These are phyloP conservation scores for Arizona elegans DNA, from an alignment of 2,113 vertebrate species.

Conservation along the genomic window DNA sequence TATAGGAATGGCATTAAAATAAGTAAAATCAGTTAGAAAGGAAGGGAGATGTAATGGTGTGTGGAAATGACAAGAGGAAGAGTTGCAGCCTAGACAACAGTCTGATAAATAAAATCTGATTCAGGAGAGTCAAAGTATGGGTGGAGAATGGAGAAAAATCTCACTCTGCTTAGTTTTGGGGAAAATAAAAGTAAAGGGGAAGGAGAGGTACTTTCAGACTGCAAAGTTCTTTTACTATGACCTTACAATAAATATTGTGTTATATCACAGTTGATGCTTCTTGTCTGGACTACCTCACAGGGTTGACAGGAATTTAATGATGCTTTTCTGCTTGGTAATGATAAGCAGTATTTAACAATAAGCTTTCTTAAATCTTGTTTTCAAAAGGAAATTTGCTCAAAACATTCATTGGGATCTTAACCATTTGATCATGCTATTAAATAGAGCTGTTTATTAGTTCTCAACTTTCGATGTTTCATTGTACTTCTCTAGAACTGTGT, in stretches of 20 bases:
- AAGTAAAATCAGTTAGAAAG: neutral
- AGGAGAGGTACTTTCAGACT: neutral
- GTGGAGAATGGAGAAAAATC: neutral
- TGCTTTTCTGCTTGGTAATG: neutral
- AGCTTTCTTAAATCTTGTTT: neutral
- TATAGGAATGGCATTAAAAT: neutral
- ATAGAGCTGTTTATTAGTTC: neutral
- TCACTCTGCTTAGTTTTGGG: neutral
- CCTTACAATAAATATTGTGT: neutral
- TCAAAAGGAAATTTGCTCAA: conserved; percentile 25
- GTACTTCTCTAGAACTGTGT: conserved; percentile 1
- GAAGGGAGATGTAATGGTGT: neutral
- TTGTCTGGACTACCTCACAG: neutral
- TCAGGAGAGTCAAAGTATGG: neutral
- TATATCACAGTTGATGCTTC: neutral
- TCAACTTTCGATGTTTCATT: conserved; percentile 17
- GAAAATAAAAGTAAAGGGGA: neutral
- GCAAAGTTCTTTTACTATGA: neutral
- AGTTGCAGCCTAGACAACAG: neutral
- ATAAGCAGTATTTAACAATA: conserved; percentile 11
- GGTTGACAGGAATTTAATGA: neutral
- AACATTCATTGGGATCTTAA: conserved; percentile 6
- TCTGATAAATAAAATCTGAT: neutral
- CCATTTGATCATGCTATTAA: conserved; percentile 19
- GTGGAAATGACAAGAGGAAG: neutral